Conservation (phyloP, 2,113 vertebrate species). For the Periophthalmus modestus region DNA sequence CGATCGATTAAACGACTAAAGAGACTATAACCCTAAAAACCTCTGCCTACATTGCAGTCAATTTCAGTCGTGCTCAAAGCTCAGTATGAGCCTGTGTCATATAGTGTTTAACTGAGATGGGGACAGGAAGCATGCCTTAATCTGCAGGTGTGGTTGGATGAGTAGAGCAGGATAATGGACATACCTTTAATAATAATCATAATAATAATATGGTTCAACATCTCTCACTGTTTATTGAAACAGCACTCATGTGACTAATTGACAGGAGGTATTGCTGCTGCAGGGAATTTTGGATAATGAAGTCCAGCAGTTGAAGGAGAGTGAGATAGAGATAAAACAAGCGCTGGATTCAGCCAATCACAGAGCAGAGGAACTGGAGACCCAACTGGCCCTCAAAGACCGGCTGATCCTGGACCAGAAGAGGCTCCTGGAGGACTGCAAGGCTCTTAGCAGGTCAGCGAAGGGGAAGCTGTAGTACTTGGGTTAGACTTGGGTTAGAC, state of each 20-base stretch:
- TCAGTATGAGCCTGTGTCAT: too few species aligned
- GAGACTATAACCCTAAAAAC: too few species aligned
- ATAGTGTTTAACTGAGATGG: too few species aligned
- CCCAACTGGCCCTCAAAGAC: slow-evolving; percentile 87
- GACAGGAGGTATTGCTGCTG: slow-evolving; percentile 86
- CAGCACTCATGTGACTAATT: not conserved
- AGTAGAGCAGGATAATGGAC: too few species aligned
- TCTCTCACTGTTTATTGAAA: too few species aligned
- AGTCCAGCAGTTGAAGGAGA: slow-evolving; percentile 80
- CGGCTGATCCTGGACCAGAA: slow-evolving; percentile 91
- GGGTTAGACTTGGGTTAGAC: not conserved
- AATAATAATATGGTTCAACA: too few species aligned
- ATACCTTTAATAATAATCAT: too few species aligned
- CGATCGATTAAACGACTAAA: too few species aligned
- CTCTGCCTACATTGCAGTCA: too few species aligned
- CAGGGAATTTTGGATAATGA: slow-evolving; percentile 84
- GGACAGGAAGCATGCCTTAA: too few species aligned
- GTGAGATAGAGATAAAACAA: slow-evolving; percentile 85
- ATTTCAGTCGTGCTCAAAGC: too few species aligned
- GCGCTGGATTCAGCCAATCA: slow-evolving; percentile 88
- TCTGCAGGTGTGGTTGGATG: too few species aligned
- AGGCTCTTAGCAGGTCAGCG: slow-evolving; percentile 86
- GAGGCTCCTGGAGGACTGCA: slow-evolving; percentile 91
- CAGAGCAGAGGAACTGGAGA: slow-evolving; percentile 88
- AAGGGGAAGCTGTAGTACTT: not conserved